Evolutionary conservation across 2,113 vertebrate species (phyloP).

Genomic region (Ploceus nigricollis): DNA sequence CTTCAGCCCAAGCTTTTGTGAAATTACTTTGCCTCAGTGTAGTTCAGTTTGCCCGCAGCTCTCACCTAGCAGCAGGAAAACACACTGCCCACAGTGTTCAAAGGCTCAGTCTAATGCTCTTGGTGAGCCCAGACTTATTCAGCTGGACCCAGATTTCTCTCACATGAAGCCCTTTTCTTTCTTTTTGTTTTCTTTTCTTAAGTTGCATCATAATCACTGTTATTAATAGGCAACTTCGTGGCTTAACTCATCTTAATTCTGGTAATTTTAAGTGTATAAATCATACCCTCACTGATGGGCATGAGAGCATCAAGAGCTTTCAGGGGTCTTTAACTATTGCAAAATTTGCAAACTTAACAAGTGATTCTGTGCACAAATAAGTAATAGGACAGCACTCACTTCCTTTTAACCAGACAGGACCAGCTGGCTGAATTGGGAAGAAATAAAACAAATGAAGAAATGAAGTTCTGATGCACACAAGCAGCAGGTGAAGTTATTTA

Average conservation of each 20-base stretch:
- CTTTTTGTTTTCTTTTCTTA: not conserved
- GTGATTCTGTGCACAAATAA: not conserved
- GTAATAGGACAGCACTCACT: not conserved
- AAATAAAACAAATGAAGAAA: not conserved
- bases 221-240: not conserved
- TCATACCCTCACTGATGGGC: not conserved
- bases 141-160: not conserved
- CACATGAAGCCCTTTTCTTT: not conserved
- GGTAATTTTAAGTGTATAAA: not conserved
- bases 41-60: not conserved
- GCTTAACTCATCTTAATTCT: not conserved
- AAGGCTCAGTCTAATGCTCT: not conserved
- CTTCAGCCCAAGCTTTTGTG: not conserved
- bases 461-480: not conserved
- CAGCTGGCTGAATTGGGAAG: not conserved
- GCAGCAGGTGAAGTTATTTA: not conserved
- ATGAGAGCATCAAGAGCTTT: not conserved
- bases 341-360: not conserved
- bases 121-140: not conserved
- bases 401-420: not conserved
- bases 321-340: not conserved
- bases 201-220: not conserved
- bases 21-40: not conserved
- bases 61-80: not conserved
- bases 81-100: not conserved